phyloP scores from a whole-genome alignment of 2,113 vertebrate genomes.

The Pituophis catenifer region DNA sequence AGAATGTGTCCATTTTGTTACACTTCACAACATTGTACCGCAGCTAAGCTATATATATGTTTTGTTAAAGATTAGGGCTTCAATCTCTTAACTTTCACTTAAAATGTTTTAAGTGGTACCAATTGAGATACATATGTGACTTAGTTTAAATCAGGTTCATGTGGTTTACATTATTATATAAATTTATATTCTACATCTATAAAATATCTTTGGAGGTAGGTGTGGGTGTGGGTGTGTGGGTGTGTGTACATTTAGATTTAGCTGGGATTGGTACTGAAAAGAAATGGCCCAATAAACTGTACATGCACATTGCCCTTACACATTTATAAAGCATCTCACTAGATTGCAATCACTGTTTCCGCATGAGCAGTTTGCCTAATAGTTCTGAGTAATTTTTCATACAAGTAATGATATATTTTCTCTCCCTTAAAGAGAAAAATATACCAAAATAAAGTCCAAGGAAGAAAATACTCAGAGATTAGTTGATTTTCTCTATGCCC shows the following conservation, averaged over 20 bases:
- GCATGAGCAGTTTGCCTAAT: background rate
- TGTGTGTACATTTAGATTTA: background rate
- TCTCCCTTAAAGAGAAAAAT: slow-evolving; percentile 60
- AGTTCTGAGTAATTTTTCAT: slow-evolving; percentile 3
- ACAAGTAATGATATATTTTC: background rate
- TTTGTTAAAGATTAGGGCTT: background rate
- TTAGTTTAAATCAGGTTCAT: background rate
- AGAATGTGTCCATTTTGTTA: background rate
- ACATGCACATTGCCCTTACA: background rate
- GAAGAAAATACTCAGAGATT: slow-evolving; percentile 61
- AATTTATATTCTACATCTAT: background rate
- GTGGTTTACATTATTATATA: background rate
- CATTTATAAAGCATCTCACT: background rate
- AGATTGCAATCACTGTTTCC: slow-evolving; percentile 5
- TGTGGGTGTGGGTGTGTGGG: background rate
- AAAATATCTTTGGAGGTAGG: background rate
- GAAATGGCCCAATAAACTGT: slow-evolving; percentile 16
- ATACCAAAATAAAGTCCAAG: slow-evolving; percentile 58
- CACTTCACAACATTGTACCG: background rate
- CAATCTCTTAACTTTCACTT: background rate
- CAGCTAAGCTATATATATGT: background rate
- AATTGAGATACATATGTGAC: background rate
- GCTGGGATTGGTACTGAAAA: slow-evolving; percentile 12
- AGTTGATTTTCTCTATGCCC: slow-evolving; percentile 67
- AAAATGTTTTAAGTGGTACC: background rate